Conservation (phyloP, 2,113 vertebrate species). For the Pteropus alecto region DNA sequence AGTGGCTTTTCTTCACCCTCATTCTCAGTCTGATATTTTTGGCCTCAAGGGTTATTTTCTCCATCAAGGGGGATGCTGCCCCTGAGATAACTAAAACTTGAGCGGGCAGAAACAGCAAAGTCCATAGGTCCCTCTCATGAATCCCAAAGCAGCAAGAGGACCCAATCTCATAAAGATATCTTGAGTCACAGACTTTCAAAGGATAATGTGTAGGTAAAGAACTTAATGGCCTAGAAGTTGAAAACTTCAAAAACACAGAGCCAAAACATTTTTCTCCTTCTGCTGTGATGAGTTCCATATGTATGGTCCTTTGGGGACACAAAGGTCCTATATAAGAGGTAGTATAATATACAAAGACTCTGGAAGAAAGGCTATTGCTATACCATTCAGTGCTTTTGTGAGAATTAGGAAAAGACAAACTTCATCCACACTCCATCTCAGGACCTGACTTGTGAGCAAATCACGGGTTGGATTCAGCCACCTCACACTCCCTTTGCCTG, state of each 20-base stretch:
- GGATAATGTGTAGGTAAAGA: not conserved
- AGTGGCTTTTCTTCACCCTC: conserved; percentile 2
- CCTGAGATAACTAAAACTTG: not conserved
- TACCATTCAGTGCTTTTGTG: not conserved
- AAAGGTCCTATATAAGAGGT: not conserved
- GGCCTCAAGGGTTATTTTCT: not conserved
- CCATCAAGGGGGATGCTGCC: not conserved
- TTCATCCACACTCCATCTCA: not conserved
- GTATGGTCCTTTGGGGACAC: not conserved
- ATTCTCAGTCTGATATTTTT: not conserved
- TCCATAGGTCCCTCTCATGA: not conserved
- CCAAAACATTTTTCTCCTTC: not conserved
- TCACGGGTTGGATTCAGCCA: not conserved
- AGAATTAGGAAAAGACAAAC: not conserved
- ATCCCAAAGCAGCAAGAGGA: not conserved
- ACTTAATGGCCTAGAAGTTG: not conserved
- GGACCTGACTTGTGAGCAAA: not conserved
- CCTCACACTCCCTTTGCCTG: not conserved
- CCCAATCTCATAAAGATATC: not conserved
- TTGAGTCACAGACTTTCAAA: not conserved
- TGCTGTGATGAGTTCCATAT: not conserved
- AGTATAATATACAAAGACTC: conserved; percentile 1
- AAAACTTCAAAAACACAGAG: not conserved
- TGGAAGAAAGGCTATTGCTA: not conserved
- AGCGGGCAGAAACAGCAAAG: not conserved